Conservation (phyloP, 2,113 vertebrate genomes). For the Fulmarus glacialis region DNA sequence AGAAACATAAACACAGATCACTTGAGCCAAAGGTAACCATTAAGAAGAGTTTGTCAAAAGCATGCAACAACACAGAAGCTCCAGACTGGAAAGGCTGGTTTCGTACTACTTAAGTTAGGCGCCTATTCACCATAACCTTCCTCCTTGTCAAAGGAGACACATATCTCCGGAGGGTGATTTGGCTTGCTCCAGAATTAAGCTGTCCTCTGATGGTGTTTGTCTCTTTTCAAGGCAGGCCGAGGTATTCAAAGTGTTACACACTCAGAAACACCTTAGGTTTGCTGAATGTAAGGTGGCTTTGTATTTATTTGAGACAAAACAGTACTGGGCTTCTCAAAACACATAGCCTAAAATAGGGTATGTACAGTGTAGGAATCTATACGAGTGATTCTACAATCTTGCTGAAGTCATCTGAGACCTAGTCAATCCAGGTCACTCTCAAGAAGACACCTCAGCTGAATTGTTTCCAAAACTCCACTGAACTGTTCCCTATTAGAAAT, state of each 20-base stretch:
- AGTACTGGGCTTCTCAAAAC: neutral
- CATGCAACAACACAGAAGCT: neutral
- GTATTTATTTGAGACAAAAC: neutral
- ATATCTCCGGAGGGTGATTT: neutral
- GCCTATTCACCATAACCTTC: neutral
- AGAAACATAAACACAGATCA: neutral
- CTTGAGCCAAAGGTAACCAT: neutral
- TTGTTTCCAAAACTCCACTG: neutral
- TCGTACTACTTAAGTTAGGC: neutral
- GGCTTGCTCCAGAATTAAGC: neutral
- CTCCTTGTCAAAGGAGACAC: neutral
- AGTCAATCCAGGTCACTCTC: neutral
- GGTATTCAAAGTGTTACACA: neutral
- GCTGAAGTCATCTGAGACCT: neutral
- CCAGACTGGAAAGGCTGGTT: constrained; percentile 42
- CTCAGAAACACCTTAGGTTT: neutral
- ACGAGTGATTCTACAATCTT: accelerated
- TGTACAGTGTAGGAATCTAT: accelerated
- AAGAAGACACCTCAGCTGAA: neutral
- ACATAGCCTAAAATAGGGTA: neutral
- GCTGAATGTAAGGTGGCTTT: neutral
- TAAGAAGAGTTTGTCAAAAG: neutral
- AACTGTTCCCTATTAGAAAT: neutral
- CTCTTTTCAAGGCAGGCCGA: neutral
- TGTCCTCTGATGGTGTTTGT: neutral